Conservation (phyloP, 2,113 vertebrate genomes). For the Pelusios castaneus region DNA sequence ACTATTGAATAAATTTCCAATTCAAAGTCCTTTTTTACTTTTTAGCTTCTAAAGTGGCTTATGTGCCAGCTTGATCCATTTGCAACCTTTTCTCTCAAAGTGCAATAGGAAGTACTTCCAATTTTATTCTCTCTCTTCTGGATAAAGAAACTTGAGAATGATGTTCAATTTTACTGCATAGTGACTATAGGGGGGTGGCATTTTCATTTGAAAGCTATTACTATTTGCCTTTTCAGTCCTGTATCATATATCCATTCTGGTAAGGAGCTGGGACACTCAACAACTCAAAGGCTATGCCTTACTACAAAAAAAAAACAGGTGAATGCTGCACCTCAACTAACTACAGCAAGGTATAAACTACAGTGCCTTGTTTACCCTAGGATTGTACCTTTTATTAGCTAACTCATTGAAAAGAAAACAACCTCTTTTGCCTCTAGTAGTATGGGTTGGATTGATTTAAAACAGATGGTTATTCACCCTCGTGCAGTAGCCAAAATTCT, state of each 20-base stretch:
- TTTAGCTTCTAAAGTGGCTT: background rate
- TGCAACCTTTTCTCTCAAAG: background rate
- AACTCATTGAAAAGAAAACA: fast-evolving
- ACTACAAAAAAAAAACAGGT: background rate
- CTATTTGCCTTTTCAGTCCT: background rate
- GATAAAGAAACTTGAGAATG: background rate
- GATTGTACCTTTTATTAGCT: background rate
- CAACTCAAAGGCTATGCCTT: background rate
- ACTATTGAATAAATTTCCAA: background rate
- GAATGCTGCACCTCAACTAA: background rate
- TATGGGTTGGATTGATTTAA: background rate
- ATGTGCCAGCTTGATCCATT: background rate
- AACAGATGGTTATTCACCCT: too few species aligned
- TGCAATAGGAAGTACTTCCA: background rate
- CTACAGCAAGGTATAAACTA: background rate
- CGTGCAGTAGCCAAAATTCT: too few species aligned
- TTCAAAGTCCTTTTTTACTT: background rate
- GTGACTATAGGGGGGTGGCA: background rate
- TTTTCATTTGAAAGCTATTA: background rate
- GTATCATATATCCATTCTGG: background rate
- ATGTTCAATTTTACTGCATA: background rate
- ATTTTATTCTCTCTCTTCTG: background rate
- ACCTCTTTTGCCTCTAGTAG: background rate
- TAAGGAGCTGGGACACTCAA: background rate
- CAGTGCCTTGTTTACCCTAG: background rate